Conservation (phyloP, 1,140 invertebrate species). For the Zaprionus vittiger region DNA sequence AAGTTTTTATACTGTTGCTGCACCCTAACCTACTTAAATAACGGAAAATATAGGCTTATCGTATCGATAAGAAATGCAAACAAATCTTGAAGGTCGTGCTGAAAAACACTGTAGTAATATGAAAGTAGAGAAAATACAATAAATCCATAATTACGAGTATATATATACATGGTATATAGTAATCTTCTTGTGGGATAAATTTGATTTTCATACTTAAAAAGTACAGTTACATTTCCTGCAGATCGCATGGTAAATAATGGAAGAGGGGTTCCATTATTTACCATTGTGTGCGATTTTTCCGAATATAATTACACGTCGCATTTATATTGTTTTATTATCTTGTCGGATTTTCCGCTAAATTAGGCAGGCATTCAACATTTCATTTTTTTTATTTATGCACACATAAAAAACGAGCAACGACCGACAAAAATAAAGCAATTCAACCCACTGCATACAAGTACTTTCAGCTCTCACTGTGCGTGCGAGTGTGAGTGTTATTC, state of each 20-base stretch:
- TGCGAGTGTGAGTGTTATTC: slow-evolving; percentile 2
- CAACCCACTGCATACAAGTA: neutral
- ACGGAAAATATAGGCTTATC: neutral
- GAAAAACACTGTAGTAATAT: neutral
- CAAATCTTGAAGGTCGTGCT: neutral
- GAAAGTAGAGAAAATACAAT: neutral
- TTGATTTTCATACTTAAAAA: neutral
- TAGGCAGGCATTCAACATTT: slow-evolving; percentile 35
- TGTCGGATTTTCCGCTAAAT: slow-evolving; percentile 42
- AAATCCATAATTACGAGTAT: neutral
- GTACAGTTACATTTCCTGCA: neutral
- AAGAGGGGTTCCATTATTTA: neutral
- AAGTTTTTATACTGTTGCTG: neutral
- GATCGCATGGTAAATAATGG: neutral
- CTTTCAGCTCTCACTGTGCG: slow-evolving; percentile 21
- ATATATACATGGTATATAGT: too few relatives aligned
- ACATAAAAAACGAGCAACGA: slow-evolving; percentile 10
- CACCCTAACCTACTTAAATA: slow-evolving; percentile 1
- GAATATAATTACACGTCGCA: neutral
- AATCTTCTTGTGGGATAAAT: neutral
- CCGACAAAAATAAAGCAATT: slow-evolving; percentile 5
- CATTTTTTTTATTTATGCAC: slow-evolving; percentile 6
- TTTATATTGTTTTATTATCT: slow-evolving; percentile 13
- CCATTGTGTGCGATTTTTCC: neutral
- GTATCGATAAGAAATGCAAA: neutral